A percentile compares a stretch with the other conserved stretches of the same genome.
phyloP scores from a whole-genome alignment of 2,888 invertebrate genomes.

The Microctonus aethiopoides region DNA sequence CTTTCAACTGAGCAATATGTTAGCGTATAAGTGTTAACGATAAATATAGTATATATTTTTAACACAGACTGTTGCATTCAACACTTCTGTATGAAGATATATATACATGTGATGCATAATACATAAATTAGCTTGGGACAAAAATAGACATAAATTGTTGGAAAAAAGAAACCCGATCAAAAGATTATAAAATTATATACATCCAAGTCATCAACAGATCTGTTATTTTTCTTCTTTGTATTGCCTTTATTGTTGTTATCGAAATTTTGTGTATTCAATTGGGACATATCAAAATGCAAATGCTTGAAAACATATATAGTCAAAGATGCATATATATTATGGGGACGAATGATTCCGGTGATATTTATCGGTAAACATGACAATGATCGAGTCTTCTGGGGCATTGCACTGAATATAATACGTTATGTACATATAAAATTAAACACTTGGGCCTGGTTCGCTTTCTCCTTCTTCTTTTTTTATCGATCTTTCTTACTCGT shows the following conservation, averaged over 20 bases:
- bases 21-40: not conserved
- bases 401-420: slow-evolving; percentile 12
- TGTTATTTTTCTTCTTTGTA: not conserved
- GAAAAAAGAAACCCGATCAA: not conserved
- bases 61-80: not conserved
- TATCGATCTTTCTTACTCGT: not conserved
- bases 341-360: not conserved
- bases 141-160: not conserved
- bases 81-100: not conserved
- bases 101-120: not conserved
- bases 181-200: slow-evolving; percentile 1
- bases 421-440: not conserved
- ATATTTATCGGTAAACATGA: slow-evolving; percentile 18
- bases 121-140: not conserved
- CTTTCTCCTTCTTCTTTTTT: not conserved
- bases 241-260: not conserved
- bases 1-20: not conserved
- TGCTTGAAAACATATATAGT: not conserved
- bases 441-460: not conserved
- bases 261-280: slow-evolving; percentile 1
- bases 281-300: slow-evolving; percentile 11
- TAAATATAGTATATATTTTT: not conserved
- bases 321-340: not conserved
- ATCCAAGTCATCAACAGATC: slow-evolving; percentile 1
- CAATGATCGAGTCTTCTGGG: not conserved